Evolutionary conservation across 1,140 invertebrate genomes (phyloP), one percentile per base, ranked within the genome.

Genomic region (Berghia stephanieae): DNA sequence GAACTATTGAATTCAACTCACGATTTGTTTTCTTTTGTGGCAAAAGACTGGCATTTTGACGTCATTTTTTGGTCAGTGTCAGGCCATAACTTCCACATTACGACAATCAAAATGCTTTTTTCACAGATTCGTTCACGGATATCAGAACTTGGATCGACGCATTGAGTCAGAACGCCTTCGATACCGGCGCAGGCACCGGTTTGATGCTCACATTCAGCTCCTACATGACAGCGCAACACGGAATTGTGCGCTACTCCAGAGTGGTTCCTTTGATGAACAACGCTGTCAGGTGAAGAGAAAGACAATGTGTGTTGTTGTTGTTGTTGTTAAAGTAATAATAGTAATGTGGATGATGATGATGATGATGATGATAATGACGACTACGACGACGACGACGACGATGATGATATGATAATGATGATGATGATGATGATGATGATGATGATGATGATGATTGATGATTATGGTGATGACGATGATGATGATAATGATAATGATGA

Each of bases 91-190:
- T n/a, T n/a, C n/a, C n/a, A 69, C 24, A 2, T 63, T 36, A 10
- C 3, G 3, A 27, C 38, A 21, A 36, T 63, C 13, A 10, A 63
- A 63, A 8, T 63, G 31, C n/a, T 68, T 36, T 46, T 27, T 73
- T 78, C 80, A 34, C 67, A 88, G 87, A 82, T 34, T 83, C 85
- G 0, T 83, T 88, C 31, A 72, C 73, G 8, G 78, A 87, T 24
- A 85, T 86, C 0, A 75, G 83, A 10, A 34, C 86, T 0, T 88
- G 86, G 86, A 83, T 88, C 34, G 86, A 87, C 67, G 86, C 86
- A 0, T 68, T 85, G 1, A 85, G 83, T 69, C 87, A 88, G 79
- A 88, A 88, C 78, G 87, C 87, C 2, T 88, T 88, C 69, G 87
- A 88, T 68, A 87, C 87, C 0, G 86, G 86, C 5, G 87, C 86